These are phyloP conservation scores for Andrena cerasifolii DNA, from an alignment of 1,140 invertebrate genomes.

Conservation along the genomic window DNA sequence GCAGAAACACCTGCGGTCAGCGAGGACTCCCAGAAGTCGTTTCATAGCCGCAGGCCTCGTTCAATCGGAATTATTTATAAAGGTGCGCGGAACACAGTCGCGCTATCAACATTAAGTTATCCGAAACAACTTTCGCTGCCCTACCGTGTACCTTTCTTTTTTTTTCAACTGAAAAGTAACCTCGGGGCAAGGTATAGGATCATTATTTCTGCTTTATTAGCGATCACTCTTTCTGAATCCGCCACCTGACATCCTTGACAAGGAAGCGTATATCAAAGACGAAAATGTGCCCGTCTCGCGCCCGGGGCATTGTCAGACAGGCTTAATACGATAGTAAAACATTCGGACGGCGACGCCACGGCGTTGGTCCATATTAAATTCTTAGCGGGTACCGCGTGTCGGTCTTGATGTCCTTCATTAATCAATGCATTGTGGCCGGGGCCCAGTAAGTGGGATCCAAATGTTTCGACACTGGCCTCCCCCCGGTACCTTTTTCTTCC, in stretches of 20 bases:
- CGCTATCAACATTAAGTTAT: slow-evolving; percentile 33
- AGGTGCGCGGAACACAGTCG: not conserved
- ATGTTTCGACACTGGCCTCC: slow-evolving; percentile 65
- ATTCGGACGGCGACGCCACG: slow-evolving; percentile 60
- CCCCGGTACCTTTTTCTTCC: not conserved
- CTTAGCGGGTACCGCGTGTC: slow-evolving; percentile 66
- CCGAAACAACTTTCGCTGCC: slow-evolving; percentile 11
- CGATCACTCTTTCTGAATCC: slow-evolving; percentile 41
- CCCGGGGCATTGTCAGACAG: slow-evolving; percentile 57
- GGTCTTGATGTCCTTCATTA: slow-evolving; percentile 69
- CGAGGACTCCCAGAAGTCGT: not conserved
- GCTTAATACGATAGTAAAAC: slow-evolving; percentile 69
- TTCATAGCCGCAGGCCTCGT: not conserved
- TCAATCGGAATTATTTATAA: not conserved
- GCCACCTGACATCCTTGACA: slow-evolving; percentile 45
- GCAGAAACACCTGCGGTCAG: too few relatives aligned
- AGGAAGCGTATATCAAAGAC: slow-evolving; percentile 49
- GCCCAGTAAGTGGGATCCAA: slow-evolving; percentile 63
- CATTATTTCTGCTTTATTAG: slow-evolving; percentile 51
- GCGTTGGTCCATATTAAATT: slow-evolving; percentile 70
- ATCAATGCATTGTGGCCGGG: slow-evolving; percentile 66
- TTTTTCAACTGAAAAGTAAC: slow-evolving; percentile 26
- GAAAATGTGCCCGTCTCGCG: slow-evolving; percentile 53
- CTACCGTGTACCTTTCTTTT: slow-evolving; percentile 18
- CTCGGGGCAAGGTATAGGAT: slow-evolving; percentile 44